phyloP scores from a whole-genome alignment of 1,140 invertebrate genomes.

The Heliconius hermathena region DNA sequence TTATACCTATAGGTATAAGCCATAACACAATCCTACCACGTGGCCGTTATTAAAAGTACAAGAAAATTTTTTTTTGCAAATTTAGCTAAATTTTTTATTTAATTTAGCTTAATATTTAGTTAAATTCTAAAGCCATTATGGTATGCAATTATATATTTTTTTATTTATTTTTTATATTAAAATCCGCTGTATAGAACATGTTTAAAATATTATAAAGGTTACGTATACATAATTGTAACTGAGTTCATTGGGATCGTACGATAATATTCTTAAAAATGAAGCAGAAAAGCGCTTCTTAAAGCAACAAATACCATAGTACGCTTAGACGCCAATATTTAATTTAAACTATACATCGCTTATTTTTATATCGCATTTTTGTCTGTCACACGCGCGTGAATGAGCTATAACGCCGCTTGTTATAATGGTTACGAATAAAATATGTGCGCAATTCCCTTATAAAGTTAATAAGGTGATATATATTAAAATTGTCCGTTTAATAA shows the following conservation, averaged over 20 bases:
- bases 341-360: constrained; percentile 38
- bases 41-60: background rate
- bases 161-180: background rate
- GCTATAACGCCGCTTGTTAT: constrained; percentile 48
- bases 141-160: background rate
- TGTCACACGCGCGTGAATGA: constrained; percentile 52
- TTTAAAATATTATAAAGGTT: constrained; percentile 27
- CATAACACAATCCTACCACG: background rate
- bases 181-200: constrained; percentile 12
- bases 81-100: too few relatives aligned
- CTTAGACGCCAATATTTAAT: constrained; percentile 37
- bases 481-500: constrained; percentile 42
- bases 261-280: constrained; percentile 39
- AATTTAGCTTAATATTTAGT: too few relatives aligned
- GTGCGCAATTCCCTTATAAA: constrained; percentile 40
- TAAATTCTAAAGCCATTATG: too few relatives aligned
- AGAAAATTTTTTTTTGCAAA: background rate
- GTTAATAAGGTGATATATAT: constrained; percentile 38
- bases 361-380: constrained; percentile 41
- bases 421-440: constrained; percentile 45
- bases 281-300: constrained; percentile 40
- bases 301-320: constrained; percentile 29
- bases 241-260: constrained; percentile 52
- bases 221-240: constrained; percentile 15
- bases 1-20: too few relatives aligned